phyloP scores from a whole-genome alignment of 2,797 vertebrate genomes.

The Oryzias sinensis region DNA sequence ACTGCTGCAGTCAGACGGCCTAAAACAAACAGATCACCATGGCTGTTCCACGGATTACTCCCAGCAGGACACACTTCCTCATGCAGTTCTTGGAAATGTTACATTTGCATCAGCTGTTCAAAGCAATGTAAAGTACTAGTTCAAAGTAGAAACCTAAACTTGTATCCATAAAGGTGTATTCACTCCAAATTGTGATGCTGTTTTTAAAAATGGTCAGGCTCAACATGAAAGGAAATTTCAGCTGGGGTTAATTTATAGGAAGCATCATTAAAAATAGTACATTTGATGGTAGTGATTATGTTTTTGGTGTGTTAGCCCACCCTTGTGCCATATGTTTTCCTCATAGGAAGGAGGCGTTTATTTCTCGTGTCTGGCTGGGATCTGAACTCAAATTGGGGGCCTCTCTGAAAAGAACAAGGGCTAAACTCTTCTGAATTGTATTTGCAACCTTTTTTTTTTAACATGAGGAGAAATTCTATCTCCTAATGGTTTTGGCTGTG shows the following conservation, averaged over 20 bases:
- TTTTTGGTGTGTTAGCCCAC: not conserved
- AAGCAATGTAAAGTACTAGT: no score
- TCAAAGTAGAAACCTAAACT: no score
- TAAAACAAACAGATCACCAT: not conserved
- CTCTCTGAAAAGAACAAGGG: slow-evolving; percentile 5
- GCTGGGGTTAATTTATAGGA: no score
- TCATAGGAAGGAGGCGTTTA: slow-evolving; percentile 19
- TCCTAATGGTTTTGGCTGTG: slow-evolving; percentile 29
- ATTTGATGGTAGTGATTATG: not conserved
- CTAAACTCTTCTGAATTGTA: slow-evolving; percentile 27
- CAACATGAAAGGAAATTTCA: no score
- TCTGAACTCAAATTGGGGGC: slow-evolving; percentile 16
- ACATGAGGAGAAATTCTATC: slow-evolving; percentile 35
- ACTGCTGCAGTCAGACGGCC: no score
- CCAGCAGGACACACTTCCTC: not conserved
- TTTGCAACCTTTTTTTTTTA: slow-evolving; percentile 45
- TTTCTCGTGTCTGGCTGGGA: slow-evolving; percentile 24
- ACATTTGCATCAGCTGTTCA: not conserved
- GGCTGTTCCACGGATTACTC: not conserved
- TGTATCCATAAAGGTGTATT: no score
- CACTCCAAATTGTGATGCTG: no score
- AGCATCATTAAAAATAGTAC: no score
- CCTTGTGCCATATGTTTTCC: not conserved
- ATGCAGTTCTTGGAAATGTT: not conserved
- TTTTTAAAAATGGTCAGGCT: no score